phyloP scores from a whole-genome alignment of 2,888 invertebrate species.

The Vanessa cardui region DNA sequence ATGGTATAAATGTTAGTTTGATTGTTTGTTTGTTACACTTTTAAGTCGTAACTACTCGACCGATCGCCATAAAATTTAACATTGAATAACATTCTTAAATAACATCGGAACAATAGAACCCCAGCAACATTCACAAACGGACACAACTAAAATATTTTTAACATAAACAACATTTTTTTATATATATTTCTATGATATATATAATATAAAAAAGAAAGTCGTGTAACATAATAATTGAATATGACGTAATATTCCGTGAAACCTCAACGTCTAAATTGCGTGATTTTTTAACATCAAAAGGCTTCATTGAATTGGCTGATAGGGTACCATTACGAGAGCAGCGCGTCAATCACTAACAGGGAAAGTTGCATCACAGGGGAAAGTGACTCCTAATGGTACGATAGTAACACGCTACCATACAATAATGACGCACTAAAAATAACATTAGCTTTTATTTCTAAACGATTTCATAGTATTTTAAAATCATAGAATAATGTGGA shows the following conservation, averaged over 20 bases:
- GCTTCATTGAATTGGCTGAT: slow-evolving; percentile 65
- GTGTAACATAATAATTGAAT: slow-evolving; percentile 47
- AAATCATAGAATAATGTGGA: background rate
- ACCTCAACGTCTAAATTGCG: slow-evolving; percentile 67
- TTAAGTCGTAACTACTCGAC: no score
- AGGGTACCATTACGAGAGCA: slow-evolving; percentile 64
- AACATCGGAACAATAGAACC: no score
- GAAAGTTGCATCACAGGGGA: slow-evolving; percentile 52
- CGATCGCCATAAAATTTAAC: no score
- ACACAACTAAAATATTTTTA: no score
- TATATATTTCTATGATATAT: no score
- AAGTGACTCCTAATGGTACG: slow-evolving; percentile 29
- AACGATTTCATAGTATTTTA: background rate
- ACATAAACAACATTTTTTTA: no score
- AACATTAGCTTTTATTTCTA: background rate
- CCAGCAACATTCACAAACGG: no score
- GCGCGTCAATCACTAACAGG: slow-evolving; percentile 74
- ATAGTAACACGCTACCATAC: slow-evolving; percentile 16
- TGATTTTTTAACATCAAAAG: slow-evolving; percentile 69
- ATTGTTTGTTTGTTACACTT: no score
- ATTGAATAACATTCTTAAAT: no score
- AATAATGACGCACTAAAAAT: background rate
- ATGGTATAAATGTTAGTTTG: no score
- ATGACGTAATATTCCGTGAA: slow-evolving; percentile 62
- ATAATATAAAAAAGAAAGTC: slow-evolving; percentile 16